A percentile compares a stretch with the other conserved stretches of the same genome.
These are phyloP conservation scores for Limosa lapponica DNA, from an alignment of 2,797 vertebrate species.

Conservation along the genomic window DNA sequence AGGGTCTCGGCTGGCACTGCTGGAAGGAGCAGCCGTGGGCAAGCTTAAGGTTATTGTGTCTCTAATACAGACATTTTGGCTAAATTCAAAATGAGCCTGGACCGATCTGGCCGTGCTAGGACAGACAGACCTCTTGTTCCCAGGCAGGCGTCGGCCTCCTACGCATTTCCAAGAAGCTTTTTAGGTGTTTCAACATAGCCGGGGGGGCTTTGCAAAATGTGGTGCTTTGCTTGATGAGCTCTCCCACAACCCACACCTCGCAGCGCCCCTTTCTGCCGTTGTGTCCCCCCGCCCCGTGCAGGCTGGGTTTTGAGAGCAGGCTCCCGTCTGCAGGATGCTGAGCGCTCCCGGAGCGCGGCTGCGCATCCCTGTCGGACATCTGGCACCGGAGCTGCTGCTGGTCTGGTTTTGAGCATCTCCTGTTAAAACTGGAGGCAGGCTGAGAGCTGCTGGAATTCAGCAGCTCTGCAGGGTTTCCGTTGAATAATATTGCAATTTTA, in stretches of 20 bases:
- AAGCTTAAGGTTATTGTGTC: accelerated
- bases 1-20: not conserved
- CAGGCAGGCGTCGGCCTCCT: accelerated
- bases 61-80: accelerated
- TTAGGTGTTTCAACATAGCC: accelerated
- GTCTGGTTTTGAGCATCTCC: not conserved
- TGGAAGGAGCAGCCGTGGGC: not conserved
- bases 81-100: not conserved
- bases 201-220: not conserved
- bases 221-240: not conserved
- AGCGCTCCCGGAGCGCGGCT: not conserved
- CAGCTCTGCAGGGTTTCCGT: not conserved
- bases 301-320: not conserved
- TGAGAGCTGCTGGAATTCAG: not conserved
- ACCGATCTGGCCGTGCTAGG: not conserved
- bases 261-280: not conserved
- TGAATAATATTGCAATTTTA: not conserved
- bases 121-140: not conserved
- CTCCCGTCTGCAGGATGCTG: not conserved
- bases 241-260: not conserved
- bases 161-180: not conserved
- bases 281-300: accelerated
- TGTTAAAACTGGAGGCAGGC: not conserved
- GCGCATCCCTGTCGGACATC: not conserved
- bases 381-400: not conserved